phyloP scores from a whole-genome alignment of 2,797 vertebrate species.

The Rhincodon typus region DNA sequence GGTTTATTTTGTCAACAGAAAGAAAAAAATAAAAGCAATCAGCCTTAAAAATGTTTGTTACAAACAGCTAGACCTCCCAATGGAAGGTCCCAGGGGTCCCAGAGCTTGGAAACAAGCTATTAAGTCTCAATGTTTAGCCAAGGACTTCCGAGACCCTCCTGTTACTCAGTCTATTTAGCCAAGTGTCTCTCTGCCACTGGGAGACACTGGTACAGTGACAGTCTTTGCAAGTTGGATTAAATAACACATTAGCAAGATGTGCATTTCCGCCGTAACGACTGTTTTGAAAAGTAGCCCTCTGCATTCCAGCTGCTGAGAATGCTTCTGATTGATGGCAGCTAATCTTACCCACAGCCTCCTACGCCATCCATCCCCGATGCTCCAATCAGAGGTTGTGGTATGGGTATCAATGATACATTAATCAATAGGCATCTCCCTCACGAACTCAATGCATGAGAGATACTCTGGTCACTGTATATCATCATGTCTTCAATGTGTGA shows the following conservation, averaged over 20 bases:
- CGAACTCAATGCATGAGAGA: neutral
- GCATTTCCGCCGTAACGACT: neutral
- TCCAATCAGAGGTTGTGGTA: neutral
- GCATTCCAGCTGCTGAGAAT: constrained; percentile 16
- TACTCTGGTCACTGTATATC: neutral
- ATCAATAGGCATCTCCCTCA: neutral
- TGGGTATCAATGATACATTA: neutral
- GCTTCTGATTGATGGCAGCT: neutral
- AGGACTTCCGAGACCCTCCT: neutral
- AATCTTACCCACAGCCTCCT: neutral
- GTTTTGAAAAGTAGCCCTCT: constrained; percentile 14
- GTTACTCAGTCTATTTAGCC: neutral
- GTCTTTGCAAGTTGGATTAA: constrained; percentile 22
- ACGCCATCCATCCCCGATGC: neutral
- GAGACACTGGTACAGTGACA: neutral
- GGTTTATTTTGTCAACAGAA: neutral
- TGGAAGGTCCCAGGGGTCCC: neutral
- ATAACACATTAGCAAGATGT: constrained; percentile 9
- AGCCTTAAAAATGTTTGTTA: neutral
- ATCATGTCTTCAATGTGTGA: neutral
- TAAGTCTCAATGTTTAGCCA: neutral
- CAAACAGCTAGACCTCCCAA: neutral
- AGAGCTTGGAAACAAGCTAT: neutral
- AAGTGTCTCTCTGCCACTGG: neutral
- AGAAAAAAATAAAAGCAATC: neutral